Conservation (phyloP, 2,113 vertebrate species). For the Aythya baeri region DNA sequence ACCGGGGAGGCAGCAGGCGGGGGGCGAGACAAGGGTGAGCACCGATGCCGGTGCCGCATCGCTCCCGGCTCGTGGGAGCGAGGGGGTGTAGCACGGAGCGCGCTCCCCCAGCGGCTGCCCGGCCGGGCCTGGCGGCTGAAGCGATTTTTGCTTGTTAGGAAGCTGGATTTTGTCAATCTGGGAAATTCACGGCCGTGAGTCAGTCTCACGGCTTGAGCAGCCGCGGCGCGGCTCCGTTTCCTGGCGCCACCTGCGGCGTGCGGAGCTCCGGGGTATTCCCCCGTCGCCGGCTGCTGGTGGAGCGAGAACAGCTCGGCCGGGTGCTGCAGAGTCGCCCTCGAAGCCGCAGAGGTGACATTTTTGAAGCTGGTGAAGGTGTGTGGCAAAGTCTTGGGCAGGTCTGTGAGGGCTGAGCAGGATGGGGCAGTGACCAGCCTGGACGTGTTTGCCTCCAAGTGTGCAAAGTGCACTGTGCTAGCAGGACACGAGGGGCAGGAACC, state of each 20-base stretch:
- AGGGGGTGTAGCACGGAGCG: neutral
- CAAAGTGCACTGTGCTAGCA: neutral
- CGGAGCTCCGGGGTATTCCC: neutral
- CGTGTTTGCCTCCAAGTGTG: neutral
- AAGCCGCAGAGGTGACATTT: neutral
- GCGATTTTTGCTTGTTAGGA: neutral
- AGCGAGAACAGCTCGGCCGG: neutral
- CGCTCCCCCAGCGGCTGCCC: neutral
- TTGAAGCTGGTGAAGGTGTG: neutral
- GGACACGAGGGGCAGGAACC: neutral
- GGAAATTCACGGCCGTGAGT: neutral
- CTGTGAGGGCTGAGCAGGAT: neutral
- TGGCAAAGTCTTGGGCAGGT: accelerated
- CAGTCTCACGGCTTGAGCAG: neutral
- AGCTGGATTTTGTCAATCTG: neutral
- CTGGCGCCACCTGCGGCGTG: neutral
- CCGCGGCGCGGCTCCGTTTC: neutral
- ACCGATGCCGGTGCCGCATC: neutral
- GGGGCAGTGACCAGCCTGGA: neutral
- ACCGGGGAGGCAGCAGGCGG: neutral
- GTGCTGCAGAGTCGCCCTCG: neutral
- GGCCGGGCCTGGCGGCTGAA: neutral
- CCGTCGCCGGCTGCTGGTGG: neutral
- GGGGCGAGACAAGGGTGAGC: accelerated
- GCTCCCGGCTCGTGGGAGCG: accelerated